A percentile compares a stretch with the other conserved stretches of the same genome.
These are phyloP conservation scores for Vesta saturnalis DNA, from an alignment of 2,888 invertebrate species.

Conservation along the genomic window DNA sequence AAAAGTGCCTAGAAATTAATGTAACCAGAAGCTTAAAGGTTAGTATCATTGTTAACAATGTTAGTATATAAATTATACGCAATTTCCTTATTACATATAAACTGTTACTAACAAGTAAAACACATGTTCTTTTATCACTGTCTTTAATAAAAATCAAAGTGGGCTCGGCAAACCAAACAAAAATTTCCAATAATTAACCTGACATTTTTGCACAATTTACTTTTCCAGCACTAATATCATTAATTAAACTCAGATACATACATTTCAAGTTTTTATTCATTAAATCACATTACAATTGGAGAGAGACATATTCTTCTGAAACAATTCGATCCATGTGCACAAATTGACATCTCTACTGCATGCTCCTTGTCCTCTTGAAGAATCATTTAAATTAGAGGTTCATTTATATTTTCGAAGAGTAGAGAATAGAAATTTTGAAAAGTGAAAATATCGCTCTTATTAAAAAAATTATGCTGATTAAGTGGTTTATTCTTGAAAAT, in stretches of 20 bases:
- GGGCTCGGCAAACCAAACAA: too few species aligned
- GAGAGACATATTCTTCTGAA: constrained; percentile 16
- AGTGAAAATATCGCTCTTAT: constrained; percentile 21
- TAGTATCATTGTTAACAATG: too few species aligned
- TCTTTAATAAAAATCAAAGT: too few species aligned
- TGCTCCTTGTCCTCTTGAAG: constrained; percentile 16
- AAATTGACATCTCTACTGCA: constrained; percentile 9
- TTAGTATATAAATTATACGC: too few species aligned
- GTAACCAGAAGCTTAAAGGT: too few species aligned
- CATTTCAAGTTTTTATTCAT: constrained; percentile 9
- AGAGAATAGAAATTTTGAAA: constrained; percentile 13
- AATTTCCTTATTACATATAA: too few species aligned
- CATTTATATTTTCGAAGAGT: constrained; percentile 26
- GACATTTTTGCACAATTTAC: too few species aligned
- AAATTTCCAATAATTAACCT: too few species aligned
- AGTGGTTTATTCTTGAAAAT: not conserved
- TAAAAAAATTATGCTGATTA: constrained; percentile 13
- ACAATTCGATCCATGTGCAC: not conserved
- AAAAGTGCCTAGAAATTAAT: too few species aligned
- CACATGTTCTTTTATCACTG: too few species aligned
- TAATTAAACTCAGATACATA: not conserved
- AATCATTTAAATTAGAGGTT: constrained; percentile 29
- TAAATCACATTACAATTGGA: constrained; percentile 14
- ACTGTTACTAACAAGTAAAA: too few species aligned
- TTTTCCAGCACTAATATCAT: too few species aligned